A percentile compares a stretch with the other conserved stretches of the same genome.
phyloP scores from a whole-genome alignment of 2,888 invertebrate genomes.

The Nysson spinosus region DNA sequence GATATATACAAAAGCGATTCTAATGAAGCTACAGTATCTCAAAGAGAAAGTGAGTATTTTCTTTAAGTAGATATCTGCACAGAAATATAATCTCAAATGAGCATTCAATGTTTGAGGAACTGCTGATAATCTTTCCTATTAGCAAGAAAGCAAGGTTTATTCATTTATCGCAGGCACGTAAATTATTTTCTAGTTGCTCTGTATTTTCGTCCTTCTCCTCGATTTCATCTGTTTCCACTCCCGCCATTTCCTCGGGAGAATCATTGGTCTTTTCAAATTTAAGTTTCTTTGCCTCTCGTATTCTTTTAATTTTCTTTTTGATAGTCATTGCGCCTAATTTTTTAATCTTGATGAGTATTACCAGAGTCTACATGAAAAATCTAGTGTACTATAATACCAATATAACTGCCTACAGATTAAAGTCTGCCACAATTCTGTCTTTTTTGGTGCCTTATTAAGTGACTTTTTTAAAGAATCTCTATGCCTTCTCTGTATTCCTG shows the following conservation, averaged over 20 bases:
- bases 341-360: constrained; percentile 1
- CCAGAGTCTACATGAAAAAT: too few species aligned
- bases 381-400: neutral
- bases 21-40: neutral
- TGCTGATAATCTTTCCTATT: too few species aligned
- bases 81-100: neutral
- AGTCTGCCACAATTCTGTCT: constrained; percentile 65
- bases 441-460: constrained; percentile 45
- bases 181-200: too few species aligned
- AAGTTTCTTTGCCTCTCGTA: constrained; percentile 55
- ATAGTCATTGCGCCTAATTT: constrained; percentile 65
- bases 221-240: constrained; percentile 1
- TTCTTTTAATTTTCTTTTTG: constrained; percentile 64
- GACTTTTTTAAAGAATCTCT: constrained; percentile 48
- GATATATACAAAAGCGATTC: neutral
- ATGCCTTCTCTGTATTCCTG: constrained; percentile 62
- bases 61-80: neutral
- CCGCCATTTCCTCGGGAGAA: neutral
- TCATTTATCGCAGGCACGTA: too few species aligned
- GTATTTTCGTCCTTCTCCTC: too few species aligned
- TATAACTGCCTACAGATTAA: constrained; percentile 60
- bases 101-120: too few species aligned
- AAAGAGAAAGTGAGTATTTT: neutral
- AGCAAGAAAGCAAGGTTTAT: too few species aligned
- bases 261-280: constrained; percentile 1